Conservation (phyloP, 2,797 vertebrate genomes). For the Intellagama lesueurii region DNA sequence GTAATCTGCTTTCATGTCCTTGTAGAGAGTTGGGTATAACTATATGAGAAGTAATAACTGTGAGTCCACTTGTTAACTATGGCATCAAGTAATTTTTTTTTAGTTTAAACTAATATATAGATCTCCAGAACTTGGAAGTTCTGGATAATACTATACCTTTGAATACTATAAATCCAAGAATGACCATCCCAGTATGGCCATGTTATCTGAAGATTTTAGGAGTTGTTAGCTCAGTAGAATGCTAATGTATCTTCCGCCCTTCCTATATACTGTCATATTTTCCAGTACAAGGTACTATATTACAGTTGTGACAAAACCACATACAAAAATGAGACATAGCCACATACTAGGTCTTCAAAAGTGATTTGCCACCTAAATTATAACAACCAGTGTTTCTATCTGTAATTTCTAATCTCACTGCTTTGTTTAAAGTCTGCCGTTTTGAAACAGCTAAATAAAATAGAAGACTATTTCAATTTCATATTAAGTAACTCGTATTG, state of each 20-base stretch:
- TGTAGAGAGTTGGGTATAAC: slow-evolving; percentile 6
- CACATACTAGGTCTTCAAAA: slow-evolving; percentile 27
- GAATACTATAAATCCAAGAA: too few species aligned
- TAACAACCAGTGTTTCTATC: slow-evolving; percentile 33
- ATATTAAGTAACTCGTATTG: slow-evolving; percentile 34
- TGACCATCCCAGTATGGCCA: too few species aligned
- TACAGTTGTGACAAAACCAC: not conserved
- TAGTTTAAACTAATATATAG: not conserved
- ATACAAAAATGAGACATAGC: slow-evolving; percentile 20
- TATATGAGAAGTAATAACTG: fast-evolving
- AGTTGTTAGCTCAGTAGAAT: not conserved
- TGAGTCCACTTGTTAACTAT: not conserved
- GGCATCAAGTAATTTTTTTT: too few species aligned
- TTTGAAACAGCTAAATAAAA: slow-evolving; percentile 57
- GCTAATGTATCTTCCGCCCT: not conserved
- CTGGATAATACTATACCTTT: too few species aligned
- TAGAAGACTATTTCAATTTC: slow-evolving; percentile 35
- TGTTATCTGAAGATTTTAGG: too few species aligned
- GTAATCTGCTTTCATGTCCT: not conserved
- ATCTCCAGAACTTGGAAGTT: not conserved
- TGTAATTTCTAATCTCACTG: not conserved
- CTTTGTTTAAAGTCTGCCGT: slow-evolving; percentile 6
- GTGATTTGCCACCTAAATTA: slow-evolving; percentile 10
- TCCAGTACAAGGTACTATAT: not conserved
- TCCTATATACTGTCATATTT: not conserved